Conservation (phyloP, 30 jellyfish, hydroid and myxozoan genomes). For the Cassiopea xamachana region DNA sequence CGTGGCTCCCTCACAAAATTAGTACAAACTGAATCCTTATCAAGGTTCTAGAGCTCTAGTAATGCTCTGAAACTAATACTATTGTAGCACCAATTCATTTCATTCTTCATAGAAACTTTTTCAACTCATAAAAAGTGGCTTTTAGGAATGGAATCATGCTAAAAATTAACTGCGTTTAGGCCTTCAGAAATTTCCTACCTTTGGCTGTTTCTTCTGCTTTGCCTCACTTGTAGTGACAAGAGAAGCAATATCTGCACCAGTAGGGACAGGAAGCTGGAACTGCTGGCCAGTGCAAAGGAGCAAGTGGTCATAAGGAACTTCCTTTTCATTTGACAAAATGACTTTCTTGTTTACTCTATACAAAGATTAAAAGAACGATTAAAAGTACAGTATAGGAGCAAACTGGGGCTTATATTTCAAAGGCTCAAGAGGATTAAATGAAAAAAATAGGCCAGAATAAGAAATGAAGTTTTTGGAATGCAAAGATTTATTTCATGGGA, state of each 20-base stretch:
- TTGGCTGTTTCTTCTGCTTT: slow-evolving; percentile 46
- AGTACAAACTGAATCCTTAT: too few species aligned
- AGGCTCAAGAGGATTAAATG: too few species aligned
- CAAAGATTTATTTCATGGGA: too few species aligned
- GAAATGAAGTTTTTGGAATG: too few species aligned
- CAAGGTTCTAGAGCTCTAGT: too few species aligned
- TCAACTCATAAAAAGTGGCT: neutral
- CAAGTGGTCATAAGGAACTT: slow-evolving; percentile 89
- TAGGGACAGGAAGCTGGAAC: slow-evolving; percentile 89
- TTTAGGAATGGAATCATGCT: neutral
- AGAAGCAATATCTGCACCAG: slow-evolving; percentile 76
- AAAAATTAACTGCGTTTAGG: neutral
- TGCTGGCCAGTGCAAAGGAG: slow-evolving; percentile 98
- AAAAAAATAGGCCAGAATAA: too few species aligned
- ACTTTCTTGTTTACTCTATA: slow-evolving; percentile 79
- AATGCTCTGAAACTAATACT: too few species aligned
- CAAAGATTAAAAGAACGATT: neutral
- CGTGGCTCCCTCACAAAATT: too few species aligned
- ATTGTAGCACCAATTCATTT: too few species aligned
- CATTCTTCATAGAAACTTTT: too few species aligned
- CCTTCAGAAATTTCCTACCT: slow-evolving; percentile 39
- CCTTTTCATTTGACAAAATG: slow-evolving; percentile 46
- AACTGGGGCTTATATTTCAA: too few species aligned
- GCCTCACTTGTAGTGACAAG: slow-evolving; percentile 88
- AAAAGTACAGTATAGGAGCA: too few species aligned